phyloP scores from a whole-genome alignment of 2,797 vertebrate genomes.

The Babyrousa celebensis region DNA sequence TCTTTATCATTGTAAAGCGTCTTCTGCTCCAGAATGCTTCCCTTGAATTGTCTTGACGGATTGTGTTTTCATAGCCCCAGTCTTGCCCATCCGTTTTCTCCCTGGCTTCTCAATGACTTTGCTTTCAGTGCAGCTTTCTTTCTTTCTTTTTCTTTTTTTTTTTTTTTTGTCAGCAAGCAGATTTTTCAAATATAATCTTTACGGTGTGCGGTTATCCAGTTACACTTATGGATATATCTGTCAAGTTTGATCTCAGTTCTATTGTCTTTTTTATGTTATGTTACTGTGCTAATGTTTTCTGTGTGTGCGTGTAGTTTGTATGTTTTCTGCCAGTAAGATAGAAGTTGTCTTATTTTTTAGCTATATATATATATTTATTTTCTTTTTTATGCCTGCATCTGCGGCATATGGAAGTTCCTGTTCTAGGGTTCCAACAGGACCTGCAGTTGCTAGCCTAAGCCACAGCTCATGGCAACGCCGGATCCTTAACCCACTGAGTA shows the following conservation, averaged over 20 bases:
- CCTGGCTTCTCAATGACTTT: background rate
- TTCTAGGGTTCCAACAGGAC: too few species aligned
- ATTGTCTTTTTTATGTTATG: background rate
- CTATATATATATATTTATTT: too few species aligned
- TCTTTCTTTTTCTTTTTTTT: background rate
- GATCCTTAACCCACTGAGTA: too few species aligned
- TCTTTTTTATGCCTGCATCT: too few species aligned
- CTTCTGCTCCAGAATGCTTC: background rate
- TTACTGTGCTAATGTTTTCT: background rate
- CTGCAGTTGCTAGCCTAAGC: too few species aligned
- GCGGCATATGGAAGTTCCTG: too few species aligned
- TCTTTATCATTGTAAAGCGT: background rate
- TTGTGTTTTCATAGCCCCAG: too few species aligned
- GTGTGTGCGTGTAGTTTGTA: background rate
- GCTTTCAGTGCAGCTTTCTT: background rate
- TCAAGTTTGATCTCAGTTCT: background rate
- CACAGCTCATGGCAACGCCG: too few species aligned
- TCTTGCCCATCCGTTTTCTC: accelerated
- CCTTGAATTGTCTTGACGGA: background rate
- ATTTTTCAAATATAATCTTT: background rate
- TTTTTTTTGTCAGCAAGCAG: background rate
- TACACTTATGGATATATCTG: background rate
- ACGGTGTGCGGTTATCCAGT: background rate
- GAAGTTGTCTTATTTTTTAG: background rate
- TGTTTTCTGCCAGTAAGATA: background rate